phyloP scores from a whole-genome alignment of 2,113 vertebrate species.

The Eleginops maclovinus region DNA sequence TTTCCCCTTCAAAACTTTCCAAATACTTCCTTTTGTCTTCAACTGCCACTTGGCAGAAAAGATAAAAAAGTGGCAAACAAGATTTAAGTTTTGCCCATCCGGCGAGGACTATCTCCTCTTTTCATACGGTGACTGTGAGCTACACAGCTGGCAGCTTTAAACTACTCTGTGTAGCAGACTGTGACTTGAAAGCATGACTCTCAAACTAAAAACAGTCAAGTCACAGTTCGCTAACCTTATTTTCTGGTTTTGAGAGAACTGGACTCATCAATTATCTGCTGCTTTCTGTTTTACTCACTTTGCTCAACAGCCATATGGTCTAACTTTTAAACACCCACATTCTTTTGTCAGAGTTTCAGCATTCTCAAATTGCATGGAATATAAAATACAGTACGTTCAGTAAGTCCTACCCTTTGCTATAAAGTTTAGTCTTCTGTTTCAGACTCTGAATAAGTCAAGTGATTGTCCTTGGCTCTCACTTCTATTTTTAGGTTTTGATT shows the following conservation, averaged over 20 bases:
- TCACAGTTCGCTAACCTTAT: not conserved
- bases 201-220: not conserved
- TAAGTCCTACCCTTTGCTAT: too few species aligned
- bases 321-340: not conserved
- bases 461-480: not conserved
- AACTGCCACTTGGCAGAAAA: not conserved
- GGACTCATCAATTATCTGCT: slow-evolving; percentile 6
- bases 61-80: slow-evolving; percentile 23
- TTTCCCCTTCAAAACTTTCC: not conserved
- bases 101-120: slow-evolving; percentile 22
- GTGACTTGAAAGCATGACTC: slow-evolving; percentile 16
- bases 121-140: slow-evolving; percentile 24
- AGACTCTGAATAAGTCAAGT: not conserved
- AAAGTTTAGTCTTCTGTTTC: not conserved
- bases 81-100: slow-evolving; percentile 13
- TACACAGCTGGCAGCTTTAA: slow-evolving; percentile 12
- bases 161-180: not conserved
- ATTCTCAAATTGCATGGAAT: not conserved
- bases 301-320: not conserved
- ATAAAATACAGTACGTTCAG: too few species aligned
- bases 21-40: slow-evolving; percentile 1
- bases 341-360: not conserved
- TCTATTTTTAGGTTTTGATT: not conserved
- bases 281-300: not conserved
- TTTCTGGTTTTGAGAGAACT: slow-evolving; percentile 17